A percentile compares a stretch with the other conserved stretches of the same genome.
Conservation (phyloP, 2,797 vertebrate species). For the Crossoptilon crossoptilon region DNA sequence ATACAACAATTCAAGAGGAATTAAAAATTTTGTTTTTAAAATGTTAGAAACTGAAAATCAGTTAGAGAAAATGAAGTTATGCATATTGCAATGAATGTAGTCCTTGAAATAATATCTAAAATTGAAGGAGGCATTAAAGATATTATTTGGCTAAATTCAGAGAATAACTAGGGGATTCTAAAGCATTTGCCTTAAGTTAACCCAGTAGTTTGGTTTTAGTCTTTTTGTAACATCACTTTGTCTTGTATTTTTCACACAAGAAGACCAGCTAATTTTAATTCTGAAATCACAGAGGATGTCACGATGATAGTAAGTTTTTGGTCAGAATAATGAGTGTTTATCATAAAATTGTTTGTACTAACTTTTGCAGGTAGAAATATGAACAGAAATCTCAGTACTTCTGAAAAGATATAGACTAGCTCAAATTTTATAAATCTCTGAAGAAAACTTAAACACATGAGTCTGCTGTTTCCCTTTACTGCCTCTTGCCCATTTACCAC, state of each 20-base stretch:
- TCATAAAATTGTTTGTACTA: not conserved
- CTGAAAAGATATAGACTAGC: not conserved
- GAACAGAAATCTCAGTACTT: not conserved
- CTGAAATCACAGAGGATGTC: not conserved
- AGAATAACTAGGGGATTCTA: not conserved
- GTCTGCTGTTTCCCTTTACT: not conserved
- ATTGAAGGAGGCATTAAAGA: not conserved
- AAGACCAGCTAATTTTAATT: not conserved
- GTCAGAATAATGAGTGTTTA: not conserved
- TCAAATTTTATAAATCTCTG: not conserved
- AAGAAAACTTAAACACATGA: not conserved
- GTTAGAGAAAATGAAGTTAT: conserved; percentile 5
- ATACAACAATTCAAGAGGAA: conserved; percentile 61
- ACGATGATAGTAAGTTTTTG: not conserved
- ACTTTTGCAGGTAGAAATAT: not conserved
- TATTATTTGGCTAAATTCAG: not conserved
- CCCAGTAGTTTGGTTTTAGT: not conserved
- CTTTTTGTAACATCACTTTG: not conserved
- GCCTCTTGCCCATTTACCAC: not conserved
- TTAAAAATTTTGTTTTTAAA: conserved; percentile 40
- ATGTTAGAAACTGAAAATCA: conserved; percentile 51
- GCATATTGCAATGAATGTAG: conserved; percentile 3
- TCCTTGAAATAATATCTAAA: conserved; percentile 17
- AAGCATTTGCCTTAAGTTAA: not conserved
- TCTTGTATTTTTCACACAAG: not conserved